Evolutionary conservation across 2,888 invertebrate species (phyloP).

Genomic region (Thera obeliscata): DNA sequence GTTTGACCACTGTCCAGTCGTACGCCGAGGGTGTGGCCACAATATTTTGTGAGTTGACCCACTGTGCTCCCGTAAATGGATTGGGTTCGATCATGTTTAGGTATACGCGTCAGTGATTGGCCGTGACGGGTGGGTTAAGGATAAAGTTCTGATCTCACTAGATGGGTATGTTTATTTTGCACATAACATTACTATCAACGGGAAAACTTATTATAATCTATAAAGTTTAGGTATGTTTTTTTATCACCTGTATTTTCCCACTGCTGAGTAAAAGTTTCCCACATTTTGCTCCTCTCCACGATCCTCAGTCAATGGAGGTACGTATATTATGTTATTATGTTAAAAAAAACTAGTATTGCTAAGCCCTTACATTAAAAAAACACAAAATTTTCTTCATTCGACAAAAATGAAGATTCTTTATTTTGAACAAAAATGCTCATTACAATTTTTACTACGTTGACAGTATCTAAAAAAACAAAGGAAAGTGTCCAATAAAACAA

Average conservation of each 20-base stretch:
- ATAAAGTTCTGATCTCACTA: conserved; percentile 35
- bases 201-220: no score
- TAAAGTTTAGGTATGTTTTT: no score
- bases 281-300: no score
- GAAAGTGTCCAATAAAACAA: conserved; percentile 45
- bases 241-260: no score
- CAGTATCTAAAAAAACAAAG: conserved; percentile 32
- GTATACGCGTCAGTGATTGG: conserved; percentile 42
- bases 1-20: conserved; percentile 78
- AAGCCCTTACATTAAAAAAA: no score
- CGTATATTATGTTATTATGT: no score
- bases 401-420: background rate
- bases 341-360: no score
- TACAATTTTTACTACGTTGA: background rate
- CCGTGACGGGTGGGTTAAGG: conserved; percentile 40
- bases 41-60: conserved; percentile 48
- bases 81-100: conserved; percentile 65
- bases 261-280: no score
- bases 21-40: conserved; percentile 71
- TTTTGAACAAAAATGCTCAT: background rate
- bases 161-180: conserved; percentile 29
- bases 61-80: conserved; percentile 56
- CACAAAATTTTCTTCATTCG: no score
- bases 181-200: no score
- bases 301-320: no score